Evolutionary conservation across 1,140 invertebrate species (phyloP), one percentile per base, ranked within the genome.

Genomic region (Gryllus bimaculatus): DNA sequence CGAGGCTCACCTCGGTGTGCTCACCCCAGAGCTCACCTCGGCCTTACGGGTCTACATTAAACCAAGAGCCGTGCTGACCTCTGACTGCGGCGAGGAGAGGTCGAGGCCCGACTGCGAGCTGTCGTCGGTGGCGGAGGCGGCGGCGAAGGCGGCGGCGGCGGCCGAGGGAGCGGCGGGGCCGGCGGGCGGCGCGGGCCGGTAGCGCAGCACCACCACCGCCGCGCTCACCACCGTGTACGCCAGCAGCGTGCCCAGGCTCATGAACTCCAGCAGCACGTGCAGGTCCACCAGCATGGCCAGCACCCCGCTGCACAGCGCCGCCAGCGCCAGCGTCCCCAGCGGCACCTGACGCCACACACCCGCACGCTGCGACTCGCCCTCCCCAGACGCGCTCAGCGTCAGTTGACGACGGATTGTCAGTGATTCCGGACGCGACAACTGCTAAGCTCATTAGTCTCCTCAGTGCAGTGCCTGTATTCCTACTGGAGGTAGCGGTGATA

Each of bases 151-250:
- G 7, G 26, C 10, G 18, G 48, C 81, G 8, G 47, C 48, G 75
- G 10, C 76, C 48, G 79, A 74, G 48, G 76, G 8, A 86, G 85
- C 0, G 86, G 88, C 80, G 86, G 94, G 93, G 76, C 10, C 54
- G 48, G 80, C 73, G 48, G 76, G 15, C 86, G 85, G 0, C 86
- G 88, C 80, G 86, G 94, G 93, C 47, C 91, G 86, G 84, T 95
- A 96, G 54, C 95, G 89, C 20, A 97, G 85, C 49, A 97, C 92
- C 73, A 97, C 95, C 6, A 97, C 94, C 79, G 93, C 93, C 15
- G 94, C 93, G 79, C 94, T 95, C 3, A 97, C 95, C 48, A 97
- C 95, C 8, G 95, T 96, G 83, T 97, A 97, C 0, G 95, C 95
- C 78, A 96, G 85, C 10, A 97, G 88, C 0, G 95, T 97, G 0